Evolutionary conservation across 2,888 invertebrate species (phyloP), one percentile per base, ranked within the genome.

Genomic region (Eilema caniola): DNA sequence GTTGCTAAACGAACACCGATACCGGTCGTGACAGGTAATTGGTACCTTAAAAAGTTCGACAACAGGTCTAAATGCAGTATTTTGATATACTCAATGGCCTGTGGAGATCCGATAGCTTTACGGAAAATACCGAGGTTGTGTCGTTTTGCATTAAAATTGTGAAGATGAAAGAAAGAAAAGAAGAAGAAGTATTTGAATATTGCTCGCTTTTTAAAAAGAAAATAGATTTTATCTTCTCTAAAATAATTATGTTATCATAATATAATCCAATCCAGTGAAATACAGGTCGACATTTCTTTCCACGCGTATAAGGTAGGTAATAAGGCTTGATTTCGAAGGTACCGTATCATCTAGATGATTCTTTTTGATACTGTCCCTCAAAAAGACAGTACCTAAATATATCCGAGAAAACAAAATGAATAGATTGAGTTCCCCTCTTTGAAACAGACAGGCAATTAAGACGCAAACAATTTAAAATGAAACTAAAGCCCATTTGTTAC

Each of bases 401-500:
- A 41, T 41, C 16, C 16, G 41, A 16, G 0, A 41, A 14, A 24
- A 25, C 12, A 25, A 59, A 59, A 59, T 24, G 11, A 8, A 53
- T n/a, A 31, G 12, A 20, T 31, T n/a, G 11, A 12, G 23, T 53
- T 57, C 16, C 28, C 23, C n/a, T n/a, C n/a, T 57, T 4, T 11
- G 16, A 16, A 65, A 28, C 23, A 24, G 57, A 57, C 3, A 33
- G 31, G 56, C n/a, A 53, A 62, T 61, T 31, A 53, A 57, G n/a
- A 33, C 8, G 37, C 62, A 53, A 57, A 57, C 56, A 62, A 62
- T 53, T 70, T 65, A 33, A 25, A 67, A n/a, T 11, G 14, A 33
- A 16, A 67, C 23, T 16, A 67, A 31, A 67, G n/a, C 61, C 33
- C 31, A 53, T 67, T 65, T 65, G 25, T 61, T 61, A 41, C 31